A percentile compares a stretch with the other conserved stretches of the same genome.
Conservation (phyloP, 2,113 vertebrate genomes). For the Sphaerodactylus townsendi region DNA sequence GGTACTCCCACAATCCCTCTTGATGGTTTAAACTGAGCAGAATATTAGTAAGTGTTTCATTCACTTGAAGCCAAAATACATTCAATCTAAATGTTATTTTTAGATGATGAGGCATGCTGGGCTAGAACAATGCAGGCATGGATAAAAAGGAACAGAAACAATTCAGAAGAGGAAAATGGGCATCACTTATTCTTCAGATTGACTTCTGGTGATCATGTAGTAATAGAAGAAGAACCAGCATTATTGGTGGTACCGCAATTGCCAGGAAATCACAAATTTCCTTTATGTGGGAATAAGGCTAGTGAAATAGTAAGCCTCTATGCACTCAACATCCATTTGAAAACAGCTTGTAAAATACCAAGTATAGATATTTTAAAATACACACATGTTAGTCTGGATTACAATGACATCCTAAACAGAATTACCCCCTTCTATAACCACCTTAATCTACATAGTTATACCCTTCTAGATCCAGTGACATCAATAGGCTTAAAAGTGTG, state of each 20-base stretch:
- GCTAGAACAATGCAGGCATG: conserved; percentile 80
- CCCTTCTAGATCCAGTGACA: too few relatives aligned
- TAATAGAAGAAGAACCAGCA: not conserved
- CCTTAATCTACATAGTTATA: too few relatives aligned
- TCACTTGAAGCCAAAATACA: conserved; percentile 64
- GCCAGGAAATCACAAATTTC: not conserved
- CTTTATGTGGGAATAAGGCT: not conserved
- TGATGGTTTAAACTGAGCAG: conserved; percentile 48
- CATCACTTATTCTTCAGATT: conserved; percentile 44
- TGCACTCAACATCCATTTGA: too few relatives aligned
- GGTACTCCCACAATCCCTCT: too few relatives aligned
- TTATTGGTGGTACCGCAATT: conserved; percentile 9
- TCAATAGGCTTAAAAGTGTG: too few relatives aligned
- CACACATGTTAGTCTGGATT: too few relatives aligned
- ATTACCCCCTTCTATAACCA: too few relatives aligned
- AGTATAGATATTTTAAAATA: not conserved
- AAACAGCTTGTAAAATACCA: not conserved
- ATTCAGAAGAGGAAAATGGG: conserved; percentile 33
- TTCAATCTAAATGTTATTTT: conserved; percentile 53
- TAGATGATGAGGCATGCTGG: conserved; percentile 54
- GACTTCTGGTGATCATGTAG: conserved; percentile 34
- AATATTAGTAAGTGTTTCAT: conserved; percentile 73
- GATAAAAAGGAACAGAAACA: conserved; percentile 77
- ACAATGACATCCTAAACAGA: too few relatives aligned
- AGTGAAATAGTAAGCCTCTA: too few relatives aligned